Evolutionary conservation across 1,140 invertebrate species (phyloP), one percentile per base, ranked within the genome.

Genomic region (Leucophenga varia): DNA sequence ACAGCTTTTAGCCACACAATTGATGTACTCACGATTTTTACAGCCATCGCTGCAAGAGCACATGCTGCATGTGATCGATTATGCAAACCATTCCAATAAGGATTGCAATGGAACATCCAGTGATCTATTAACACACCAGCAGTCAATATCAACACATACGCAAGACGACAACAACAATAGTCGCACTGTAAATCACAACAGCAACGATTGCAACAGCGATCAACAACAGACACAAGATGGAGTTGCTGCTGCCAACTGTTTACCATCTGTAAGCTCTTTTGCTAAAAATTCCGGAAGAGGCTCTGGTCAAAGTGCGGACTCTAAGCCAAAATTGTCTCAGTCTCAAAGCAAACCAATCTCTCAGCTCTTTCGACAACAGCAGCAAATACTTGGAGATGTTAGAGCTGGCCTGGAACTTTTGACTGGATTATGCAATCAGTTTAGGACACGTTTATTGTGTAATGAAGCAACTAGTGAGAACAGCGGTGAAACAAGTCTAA

Each of bases 341-440:
- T n/a, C n/a, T n/a, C n/a, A n/a, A n/a, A n/a, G n/a, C n/a, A n/a
- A n/a, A n/a, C n/a, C n/a, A n/a, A n/a, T n/a, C 3, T 45, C 31
- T n/a, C 20, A 55, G 16, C 52, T 68, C 21, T 63, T 67, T 20
- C 52, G 32, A 2, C 59, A 63, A 19, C 51, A 67, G 5, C 68
- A 68, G 28, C 68, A 54, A 1, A 17, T 57, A 3, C 38, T 67
- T 6, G 28, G 22, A 6, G 54, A 63, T 16, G 49, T 67, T 1
- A 59, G 54, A 20, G 63, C 37, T 16, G 46, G 56, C 2, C 34
- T 67, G 2, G 63, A 68, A 16, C 37, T 59, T 32, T 52, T 67
- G 1, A 47, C 49, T 3, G 5, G 40, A 12, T 49, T 67, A 17
- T 63, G 54, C 3, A 46, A 25, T n/a, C 46, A 57, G 30, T 67